phyloP scores from a whole-genome alignment of 1,140 invertebrate species.

The Chionoecetes opilio region DNA sequence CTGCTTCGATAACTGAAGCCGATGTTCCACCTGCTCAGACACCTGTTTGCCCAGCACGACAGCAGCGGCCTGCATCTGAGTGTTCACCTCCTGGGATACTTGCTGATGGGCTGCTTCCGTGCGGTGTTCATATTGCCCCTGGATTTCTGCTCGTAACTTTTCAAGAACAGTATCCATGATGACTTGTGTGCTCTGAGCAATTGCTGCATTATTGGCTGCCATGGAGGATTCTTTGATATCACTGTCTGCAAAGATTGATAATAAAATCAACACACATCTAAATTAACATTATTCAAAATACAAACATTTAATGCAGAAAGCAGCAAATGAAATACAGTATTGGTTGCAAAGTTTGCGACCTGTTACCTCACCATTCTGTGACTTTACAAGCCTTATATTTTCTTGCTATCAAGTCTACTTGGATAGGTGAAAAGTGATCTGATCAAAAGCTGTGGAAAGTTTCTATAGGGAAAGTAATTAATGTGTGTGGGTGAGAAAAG shows the following conservation, averaged over 20 bases:
- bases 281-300: too few species aligned
- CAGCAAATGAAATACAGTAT: too few species aligned
- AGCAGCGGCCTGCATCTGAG: constrained; percentile 61
- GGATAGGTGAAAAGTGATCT: too few species aligned
- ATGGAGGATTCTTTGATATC: constrained; percentile 17
- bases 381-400: too few species aligned
- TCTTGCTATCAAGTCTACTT: too few species aligned
- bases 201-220: constrained; percentile 70
- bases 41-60: constrained; percentile 43
- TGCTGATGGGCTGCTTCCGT: constrained; percentile 32
- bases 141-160: constrained; percentile 63
- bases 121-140: constrained; percentile 39
- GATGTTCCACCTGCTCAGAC: constrained; percentile 35
- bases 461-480: too few species aligned
- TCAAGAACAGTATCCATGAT: constrained; percentile 81
- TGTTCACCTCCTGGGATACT: constrained; percentile 52
- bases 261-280: not conserved
- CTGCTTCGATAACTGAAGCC: constrained; percentile 40
- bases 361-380: too few species aligned
- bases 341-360: too few species aligned
- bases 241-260: constrained; percentile 1
- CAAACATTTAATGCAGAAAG: too few species aligned
- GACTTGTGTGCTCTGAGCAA: constrained; percentile 81
- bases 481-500: too few species aligned
- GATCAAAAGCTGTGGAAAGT: too few species aligned